Evolutionary conservation across 1,140 invertebrate genomes (phyloP).

Genomic region (Bombyx mori): DNA sequence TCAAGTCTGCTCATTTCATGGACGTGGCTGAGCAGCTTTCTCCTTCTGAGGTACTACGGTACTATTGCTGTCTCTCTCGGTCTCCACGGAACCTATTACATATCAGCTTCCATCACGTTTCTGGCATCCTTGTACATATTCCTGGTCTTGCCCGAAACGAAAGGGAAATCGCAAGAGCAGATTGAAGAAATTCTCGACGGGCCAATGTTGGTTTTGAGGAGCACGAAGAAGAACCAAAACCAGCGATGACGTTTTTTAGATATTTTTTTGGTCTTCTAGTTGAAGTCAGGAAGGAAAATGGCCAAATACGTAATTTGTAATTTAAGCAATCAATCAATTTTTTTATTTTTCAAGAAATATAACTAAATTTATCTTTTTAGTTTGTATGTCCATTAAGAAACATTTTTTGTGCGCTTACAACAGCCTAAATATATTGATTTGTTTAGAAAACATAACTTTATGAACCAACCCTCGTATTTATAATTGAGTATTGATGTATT

Average conservation of each 20-base stretch:
- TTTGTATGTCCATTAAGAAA: too few relatives aligned
- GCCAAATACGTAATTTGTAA: too few relatives aligned
- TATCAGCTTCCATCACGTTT: conserved; percentile 46
- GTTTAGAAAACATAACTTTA: too few relatives aligned
- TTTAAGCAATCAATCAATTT: too few relatives aligned
- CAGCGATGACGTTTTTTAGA: conserved; percentile 39
- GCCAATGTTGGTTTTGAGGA: conserved; percentile 29
- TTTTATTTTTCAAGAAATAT: too few relatives aligned
- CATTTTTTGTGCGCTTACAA: too few relatives aligned
- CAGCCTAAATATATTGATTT: too few relatives aligned
- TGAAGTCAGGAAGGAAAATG: not conserved
- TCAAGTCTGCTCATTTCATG: conserved; percentile 60
- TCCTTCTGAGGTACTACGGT: conserved; percentile 53
- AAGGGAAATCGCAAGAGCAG: conserved; percentile 44
- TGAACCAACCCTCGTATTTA: too few relatives aligned
- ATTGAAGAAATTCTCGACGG: conserved; percentile 41
- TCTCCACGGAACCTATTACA: conserved; percentile 55
- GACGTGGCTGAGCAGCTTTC: conserved; percentile 59
- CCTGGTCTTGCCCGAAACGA: conserved; percentile 48
- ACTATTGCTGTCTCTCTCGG: conserved; percentile 43
- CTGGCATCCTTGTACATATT: conserved; percentile 42
- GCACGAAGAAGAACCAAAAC: conserved; percentile 24
- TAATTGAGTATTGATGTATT: too few relatives aligned
- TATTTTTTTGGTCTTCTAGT: conserved; percentile 12
- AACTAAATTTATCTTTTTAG: too few relatives aligned